Percentiles rank a stretch among this genome's conserved stretches.
These are phyloP conservation scores for Apamea sordens DNA, from an alignment of 2,888 invertebrate genomes.

Conservation along the genomic window DNA sequence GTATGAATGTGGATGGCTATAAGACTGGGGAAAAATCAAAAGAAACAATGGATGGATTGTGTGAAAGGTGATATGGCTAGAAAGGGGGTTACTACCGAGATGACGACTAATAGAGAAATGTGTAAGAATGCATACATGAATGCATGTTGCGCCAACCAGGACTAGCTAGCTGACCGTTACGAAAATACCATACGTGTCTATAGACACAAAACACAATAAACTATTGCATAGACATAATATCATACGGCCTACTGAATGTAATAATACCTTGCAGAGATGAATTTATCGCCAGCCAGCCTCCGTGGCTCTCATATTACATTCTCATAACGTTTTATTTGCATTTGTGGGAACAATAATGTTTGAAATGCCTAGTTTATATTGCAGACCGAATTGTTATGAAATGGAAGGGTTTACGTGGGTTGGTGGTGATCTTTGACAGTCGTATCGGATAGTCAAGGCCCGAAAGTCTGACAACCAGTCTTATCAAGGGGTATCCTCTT, in stretches of 20 bases:
- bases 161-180: neutral
- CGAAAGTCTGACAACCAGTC: neutral
- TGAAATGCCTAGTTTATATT: slow-evolving; percentile 40
- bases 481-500: neutral
- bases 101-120: neutral
- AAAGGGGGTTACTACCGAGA: neutral
- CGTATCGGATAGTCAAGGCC: too few relatives aligned
- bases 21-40: neutral
- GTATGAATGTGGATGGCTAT: neutral
- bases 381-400: slow-evolving; percentile 15
- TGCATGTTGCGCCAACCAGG: too few relatives aligned
- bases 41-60: neutral
- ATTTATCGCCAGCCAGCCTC: slow-evolving; percentile 51
- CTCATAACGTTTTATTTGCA: slow-evolving; percentile 63
- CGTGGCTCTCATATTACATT: slow-evolving; percentile 60
- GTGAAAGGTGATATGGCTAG: neutral
- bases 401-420: neutral
- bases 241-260: slow-evolving; percentile 43
- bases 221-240: slow-evolving; percentile 32
- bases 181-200: neutral
- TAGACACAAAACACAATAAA: neutral
- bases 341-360: slow-evolving; percentile 44
- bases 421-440: neutral
- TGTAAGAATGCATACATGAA: too few relatives aligned
- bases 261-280: slow-evolving; percentile 56